Base-by-base conservation (phyloP, 2,797 vertebrate genomes). In the Trematomus bernacchii region DNA sequence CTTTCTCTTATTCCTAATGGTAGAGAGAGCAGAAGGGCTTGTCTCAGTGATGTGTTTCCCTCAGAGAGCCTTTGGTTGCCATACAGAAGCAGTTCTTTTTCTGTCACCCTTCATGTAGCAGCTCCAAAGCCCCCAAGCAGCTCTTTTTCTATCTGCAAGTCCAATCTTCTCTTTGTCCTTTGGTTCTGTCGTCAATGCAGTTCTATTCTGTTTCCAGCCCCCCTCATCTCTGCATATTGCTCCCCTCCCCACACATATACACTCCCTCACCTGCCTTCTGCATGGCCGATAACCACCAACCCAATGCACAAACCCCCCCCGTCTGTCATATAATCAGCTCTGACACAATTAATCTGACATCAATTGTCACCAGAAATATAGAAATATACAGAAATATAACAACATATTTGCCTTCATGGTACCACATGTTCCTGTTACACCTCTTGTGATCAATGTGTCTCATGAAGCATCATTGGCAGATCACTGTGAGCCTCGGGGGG, bases 111-210 rank as follows among this genome's bases (percentile, higher is more conserved):
- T 89, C 87, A 91, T 88, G 85, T 80, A 90, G 91, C 88, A 90
- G 89, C 87, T 87, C 86, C 73, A 74, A 89, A 89, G 76, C 82
- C 86, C 87, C 86, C 73, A 37, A 88, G 88, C 93, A 89, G 85
- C 83, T 89, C 73, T 79, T 85, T 74, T 81, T 85, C 85, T 90
- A 90, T 91, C 88, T 86, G 88, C 91, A 89, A 90, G 89, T 93
- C 87, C 90, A 83, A 89, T 85, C 89, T 87, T 80, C 88, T 91
- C 89, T 88, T 90, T 84, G 91, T 93, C 89, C 88, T 91, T 92
- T 90, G 92, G 92, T 94, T 95, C 90, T 93, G 91, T 94, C 92
- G 95, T 96, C 96, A 96, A 96, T 96, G 96, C 95, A 96, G 95
- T 96, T 96, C 93, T 94, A 94, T 95, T 95, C 94, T 96, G 92